Evolutionary conservation across 2,888 invertebrate species (phyloP), one percentile per base, ranked within the genome.

Genomic region (Mythimna impura): DNA sequence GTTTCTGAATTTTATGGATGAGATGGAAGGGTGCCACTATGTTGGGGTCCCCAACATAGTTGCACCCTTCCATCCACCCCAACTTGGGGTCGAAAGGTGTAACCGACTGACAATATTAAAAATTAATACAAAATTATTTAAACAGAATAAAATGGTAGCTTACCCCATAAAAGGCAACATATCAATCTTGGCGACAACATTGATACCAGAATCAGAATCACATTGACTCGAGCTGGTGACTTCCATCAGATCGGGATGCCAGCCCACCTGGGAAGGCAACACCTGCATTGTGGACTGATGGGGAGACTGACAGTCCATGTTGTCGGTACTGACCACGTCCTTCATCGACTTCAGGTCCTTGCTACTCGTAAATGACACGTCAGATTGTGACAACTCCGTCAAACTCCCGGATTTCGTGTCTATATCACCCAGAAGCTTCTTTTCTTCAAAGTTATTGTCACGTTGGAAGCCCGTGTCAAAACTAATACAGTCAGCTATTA

Each of bases 81-180:
- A 43, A 43, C 4, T 12, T 43, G 40, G 12, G 40, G 40, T 43
- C 40, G 40, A 43, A 3, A 43, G 40, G 9, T 40, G 10, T 10
- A 9, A 40, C 40, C 40, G 14, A 34, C 86, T 36, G 10, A 8
- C 12, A 2, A 12, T 43, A 43, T 47, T 47, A 47, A 47, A 17
- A 47, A 47, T 47, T 47, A 47, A 43, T 12, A 43, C 12, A 12
- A 10, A 43, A 12, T 43, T 43, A 43, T 2, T 43, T 14, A 43
- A 43, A 43, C 43, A 43, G 43, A 43, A 43, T 43, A 14, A 47
- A 47, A 47, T 6, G 6, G 20, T 47, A 47, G 64, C 95, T 93
- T 66, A 95, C 95, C 94, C 94, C 92, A 96, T 94, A 81, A 94
- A 95, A 2, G 94, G 91, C 80, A 95, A 85, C 88, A 89, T 90